Conservation (phyloP, 2,888 invertebrate genomes). For the Epinotia bilunana region DNA sequence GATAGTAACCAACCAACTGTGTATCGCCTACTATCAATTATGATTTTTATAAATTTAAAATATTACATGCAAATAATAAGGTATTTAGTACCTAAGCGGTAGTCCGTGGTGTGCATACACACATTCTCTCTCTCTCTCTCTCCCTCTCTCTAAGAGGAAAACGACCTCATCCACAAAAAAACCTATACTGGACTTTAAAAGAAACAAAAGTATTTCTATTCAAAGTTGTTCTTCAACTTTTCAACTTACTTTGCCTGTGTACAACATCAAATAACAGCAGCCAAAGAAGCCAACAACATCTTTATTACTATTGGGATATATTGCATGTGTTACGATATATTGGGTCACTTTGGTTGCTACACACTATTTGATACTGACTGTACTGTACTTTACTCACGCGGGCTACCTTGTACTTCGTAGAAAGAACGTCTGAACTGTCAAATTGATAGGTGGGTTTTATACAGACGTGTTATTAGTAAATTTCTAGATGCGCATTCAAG, state of each 20-base stretch:
- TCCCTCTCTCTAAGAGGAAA: no score
- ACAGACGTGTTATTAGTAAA: constrained; percentile 1
- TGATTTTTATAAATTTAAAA: neutral
- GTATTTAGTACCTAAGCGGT: neutral
- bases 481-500: neutral
- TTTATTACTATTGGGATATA: no score
- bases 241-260: no score
- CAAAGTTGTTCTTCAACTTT: no score
- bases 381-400: neutral
- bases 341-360: neutral
- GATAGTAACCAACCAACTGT: constrained; percentile 6
- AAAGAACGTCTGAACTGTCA: neutral
- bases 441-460: constrained; percentile 21
- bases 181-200: no score
- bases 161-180: no score
- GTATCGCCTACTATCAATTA: constrained; percentile 6
- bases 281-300: no score
- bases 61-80: neutral
- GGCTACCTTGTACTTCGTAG: neutral
- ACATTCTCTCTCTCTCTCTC: no score
- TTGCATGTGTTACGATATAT: neutral
- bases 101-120: no score
- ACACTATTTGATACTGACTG: neutral
- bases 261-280: no score
- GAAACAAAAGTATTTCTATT: no score